Evolutionary conservation across 2,888 invertebrate genomes (phyloP), one percentile per base, ranked within the genome.

Genomic region (Epinotia demarniana): DNA sequence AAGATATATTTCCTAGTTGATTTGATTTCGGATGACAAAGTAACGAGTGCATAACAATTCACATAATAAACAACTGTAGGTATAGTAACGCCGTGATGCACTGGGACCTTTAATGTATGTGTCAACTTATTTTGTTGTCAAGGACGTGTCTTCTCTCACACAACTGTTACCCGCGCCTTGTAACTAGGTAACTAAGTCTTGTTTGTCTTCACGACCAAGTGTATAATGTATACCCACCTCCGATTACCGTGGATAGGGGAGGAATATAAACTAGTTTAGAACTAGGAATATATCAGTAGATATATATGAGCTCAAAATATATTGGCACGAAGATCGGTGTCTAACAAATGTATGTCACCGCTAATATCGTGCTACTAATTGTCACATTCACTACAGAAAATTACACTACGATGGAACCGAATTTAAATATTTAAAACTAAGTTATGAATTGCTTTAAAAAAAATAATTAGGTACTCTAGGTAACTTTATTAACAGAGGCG

Each of bases 171-270:
- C 67, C 58, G 16, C n/a, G 11, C 23, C 39, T 23, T 19, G 23
- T 27, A 19, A 43, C 18, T 46, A 9, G 18, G 2, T 58, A 19
- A 43, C 18, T 46, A 9, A 27, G 2, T 58, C 9, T 11, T 72
- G 64, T 72, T 64, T 57, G 46, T 58, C 23, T 58, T 57, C 18
- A 27, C 23, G 62, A 62, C 71, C 39, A 53, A 55, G 39, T 72
- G 27, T 72, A 46, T 46, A 46, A 58, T 72, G 64, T 72, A 63
- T 72, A 46, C 57, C n/a, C 46, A 58, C 18, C 18, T 64, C 19
- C 2, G 19, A 23, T 12, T 55, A 43, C 27, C 46, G 43, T 46
- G 43, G 23, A 43, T 43, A 64, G 27, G 43, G 27, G 46, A 12
- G 72, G 64, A 64, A 19, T 57, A 63, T 55, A 58, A 57, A 57